Evolutionary conservation across 2,888 invertebrate species (phyloP).

Genomic region (Ypsolopha scabrella): DNA sequence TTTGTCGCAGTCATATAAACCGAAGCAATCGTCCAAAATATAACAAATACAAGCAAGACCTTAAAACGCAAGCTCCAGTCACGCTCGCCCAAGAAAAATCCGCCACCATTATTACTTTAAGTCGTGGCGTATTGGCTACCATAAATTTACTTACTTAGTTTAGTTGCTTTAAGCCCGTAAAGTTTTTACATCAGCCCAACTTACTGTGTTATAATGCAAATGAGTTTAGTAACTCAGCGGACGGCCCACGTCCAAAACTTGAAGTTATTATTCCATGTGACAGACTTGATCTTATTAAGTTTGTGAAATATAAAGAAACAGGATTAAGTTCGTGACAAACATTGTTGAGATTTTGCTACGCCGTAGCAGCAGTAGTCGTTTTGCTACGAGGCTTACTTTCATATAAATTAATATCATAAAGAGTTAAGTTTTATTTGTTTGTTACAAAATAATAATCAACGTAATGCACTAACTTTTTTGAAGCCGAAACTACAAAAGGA

Average conservation of each 20-base stretch:
- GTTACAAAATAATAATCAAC: no score
- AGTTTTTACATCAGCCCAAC: conserved; percentile 45
- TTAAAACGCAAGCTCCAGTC: background rate
- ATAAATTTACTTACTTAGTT: conserved; percentile 48
- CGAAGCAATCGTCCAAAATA: background rate
- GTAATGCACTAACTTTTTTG: no score
- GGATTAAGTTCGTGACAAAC: background rate
- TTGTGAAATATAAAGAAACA: background rate
- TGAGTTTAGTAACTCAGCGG: conserved; percentile 40
- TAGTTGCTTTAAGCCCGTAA: conserved; percentile 34
- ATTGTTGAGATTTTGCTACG: no score
- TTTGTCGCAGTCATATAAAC: no score
- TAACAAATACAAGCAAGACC: background rate
- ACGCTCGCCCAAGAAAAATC: conserved; percentile 15
- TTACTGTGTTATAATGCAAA: conserved; percentile 50
- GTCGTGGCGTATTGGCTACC: conserved; percentile 36
- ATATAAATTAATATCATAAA: no score
- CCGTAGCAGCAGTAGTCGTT: no score
- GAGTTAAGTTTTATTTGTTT: no score
- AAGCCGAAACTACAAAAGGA: no score
- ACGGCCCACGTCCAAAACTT: conserved; percentile 17
- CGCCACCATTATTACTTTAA: conserved; percentile 25
- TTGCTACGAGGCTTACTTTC: no score
- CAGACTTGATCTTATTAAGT: background rate
- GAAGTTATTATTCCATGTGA: background rate